Evolutionary conservation across 1,140 invertebrate species (phyloP), one percentile per base, ranked within the genome.

Genomic region (Cepaea nemoralis): DNA sequence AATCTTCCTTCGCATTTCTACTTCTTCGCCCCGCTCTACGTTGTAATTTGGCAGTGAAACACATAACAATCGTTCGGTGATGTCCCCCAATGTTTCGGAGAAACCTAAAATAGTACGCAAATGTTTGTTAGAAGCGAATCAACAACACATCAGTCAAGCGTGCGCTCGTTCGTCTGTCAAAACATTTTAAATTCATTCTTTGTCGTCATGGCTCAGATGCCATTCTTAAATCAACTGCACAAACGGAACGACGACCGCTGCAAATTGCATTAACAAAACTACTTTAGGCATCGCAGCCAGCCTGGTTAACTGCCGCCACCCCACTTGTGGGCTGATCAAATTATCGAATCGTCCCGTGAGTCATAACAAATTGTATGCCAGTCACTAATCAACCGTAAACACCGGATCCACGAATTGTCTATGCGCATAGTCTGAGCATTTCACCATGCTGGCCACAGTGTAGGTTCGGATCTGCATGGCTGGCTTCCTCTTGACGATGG

Each of bases 291-390:
- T 63, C 59, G 59, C 33, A 31, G 10, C 59, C 33, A n/a, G 2
- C 8, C 6, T n/a, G 33, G 59, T 31, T 63, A 31, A 19, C 27
- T 6, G n/a, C 5, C 2, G 33, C 5, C 33, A n/a, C 59, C 59
- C 5, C 59, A 63, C n/a, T 63, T 63, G n/a, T n/a, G 59, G 50
- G n/a, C n/a, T 31, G n/a, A 63, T 63, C 59, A n/a, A 63, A 63
- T 63, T 63, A 63, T 63, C 59, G 59, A 63, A 22, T 31, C 27
- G n/a, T 31, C n/a, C 59, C n/a, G 27, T 63, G 59, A 63, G 59
- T 63, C 59, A 63, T 27, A 1, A 31, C 27, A 31, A 63, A 63
- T 31, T 31, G n/a, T 63, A 63, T 16, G 50, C 8, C 59, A 63
- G n/a, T 27, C 6, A 5, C 59, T 63, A 63, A 63, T 63, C 59